phyloP scores from a whole-genome alignment of 2,797 vertebrate species.

The Smutsia gigantea region DNA sequence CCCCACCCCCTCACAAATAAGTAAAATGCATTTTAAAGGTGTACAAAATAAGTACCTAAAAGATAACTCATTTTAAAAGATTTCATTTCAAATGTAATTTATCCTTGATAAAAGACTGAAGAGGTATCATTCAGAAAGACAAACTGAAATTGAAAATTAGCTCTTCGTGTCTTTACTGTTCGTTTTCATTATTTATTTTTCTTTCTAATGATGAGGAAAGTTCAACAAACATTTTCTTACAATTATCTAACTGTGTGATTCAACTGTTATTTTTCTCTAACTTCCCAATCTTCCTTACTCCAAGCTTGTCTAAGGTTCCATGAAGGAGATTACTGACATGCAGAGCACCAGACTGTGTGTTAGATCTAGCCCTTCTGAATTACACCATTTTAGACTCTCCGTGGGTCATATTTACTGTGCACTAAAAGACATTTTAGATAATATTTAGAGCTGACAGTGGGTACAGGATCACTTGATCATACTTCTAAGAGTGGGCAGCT shows the following conservation, averaged over 20 bases:
- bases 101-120: constrained; percentile 84
- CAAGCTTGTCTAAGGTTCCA: background rate
- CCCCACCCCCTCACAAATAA: constrained; percentile 77
- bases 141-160: constrained; percentile 85
- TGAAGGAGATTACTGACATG: background rate
- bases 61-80: constrained; percentile 86
- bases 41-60: constrained; percentile 84
- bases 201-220: constrained; percentile 58
- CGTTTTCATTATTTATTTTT: constrained; percentile 83
- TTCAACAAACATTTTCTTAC: constrained; percentile 48
- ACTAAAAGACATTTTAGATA: background rate
- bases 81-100: constrained; percentile 88
- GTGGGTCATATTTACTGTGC: background rate
- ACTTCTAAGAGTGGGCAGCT: background rate
- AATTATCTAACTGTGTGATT: constrained; percentile 64
- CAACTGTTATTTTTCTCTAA: constrained; percentile 42
- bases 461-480: background rate
- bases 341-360: background rate
- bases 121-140: constrained; percentile 85
- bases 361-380: background rate
- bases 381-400: background rate
- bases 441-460: background rate
- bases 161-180: constrained; percentile 84
- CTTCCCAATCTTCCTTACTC: background rate
- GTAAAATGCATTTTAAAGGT: constrained; percentile 86